Evolutionary conservation across 2,797 vertebrate species (phyloP), one percentile per base, ranked within the genome.

Genomic region (Chaunax sp.): DNA sequence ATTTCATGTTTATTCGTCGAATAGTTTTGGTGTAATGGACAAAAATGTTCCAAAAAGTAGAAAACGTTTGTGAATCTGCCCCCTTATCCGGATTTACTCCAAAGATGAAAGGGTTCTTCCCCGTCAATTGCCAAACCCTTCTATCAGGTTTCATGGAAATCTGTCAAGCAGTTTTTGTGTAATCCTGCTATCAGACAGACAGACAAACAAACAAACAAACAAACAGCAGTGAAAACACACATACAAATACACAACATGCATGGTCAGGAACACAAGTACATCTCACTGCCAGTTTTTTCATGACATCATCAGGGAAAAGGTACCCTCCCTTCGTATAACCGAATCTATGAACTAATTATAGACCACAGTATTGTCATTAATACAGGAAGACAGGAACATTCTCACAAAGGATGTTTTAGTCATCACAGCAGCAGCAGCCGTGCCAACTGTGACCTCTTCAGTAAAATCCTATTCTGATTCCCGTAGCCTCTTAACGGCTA

Each of bases 401-500:
- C 53, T 74, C 38, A 0, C 9, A 16, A 15, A 72, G 77, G 87
- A 90, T 67, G 71, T 59, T 72, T n/a, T 63, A 80, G 58, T 88
- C 78, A 82, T 69, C 60, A n/a, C 11, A 35, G 41, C 10, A 45
- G 59, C 26, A 18, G n/a, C n/a, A n/a, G n/a, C n/a, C n/a, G 14
- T 53, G 38, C 30, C 64, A 53, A 11, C n/a, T 3, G 28, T 46
- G 58, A 49, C 38, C 26, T 56, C 51, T 40, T 19, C 4, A 16
- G n/a, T 50, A 3, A 37, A 41, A 22, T 57, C 19, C 69, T 35
- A 67, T 69, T 67, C 69, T 63, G 25, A 37, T 38, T 71, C 51
- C 53, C 63, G 56, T 15, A 25, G 26, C 20, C 23, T 49, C 10
- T 25, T 41, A 5, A 55, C 54, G 26, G 0, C n/a, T 44, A 1